Conservation (phyloP, 2,888 invertebrate species). For the Harpagoxenus sublaevis region DNA sequence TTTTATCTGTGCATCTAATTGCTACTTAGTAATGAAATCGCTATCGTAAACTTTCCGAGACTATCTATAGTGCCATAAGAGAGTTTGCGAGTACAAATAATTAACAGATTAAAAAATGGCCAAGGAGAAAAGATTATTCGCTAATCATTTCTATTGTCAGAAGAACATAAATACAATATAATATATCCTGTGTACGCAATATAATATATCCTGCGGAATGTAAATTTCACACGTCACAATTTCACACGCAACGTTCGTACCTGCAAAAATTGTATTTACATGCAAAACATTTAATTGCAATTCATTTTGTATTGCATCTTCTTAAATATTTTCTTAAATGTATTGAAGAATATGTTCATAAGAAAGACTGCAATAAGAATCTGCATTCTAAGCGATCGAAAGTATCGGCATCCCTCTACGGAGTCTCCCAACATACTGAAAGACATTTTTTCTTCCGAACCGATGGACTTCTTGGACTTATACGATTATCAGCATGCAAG, state of each 20-base stretch:
- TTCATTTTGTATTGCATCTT: neutral
- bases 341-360: neutral
- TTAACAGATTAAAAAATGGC: neutral
- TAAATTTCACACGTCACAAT: neutral
- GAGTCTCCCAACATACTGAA: conserved; percentile 25
- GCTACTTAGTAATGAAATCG: neutral
- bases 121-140: neutral
- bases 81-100: neutral
- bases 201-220: neutral
- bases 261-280: neutral
- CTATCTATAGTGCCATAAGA: too few relatives aligned
- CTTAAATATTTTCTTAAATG: too few relatives aligned
- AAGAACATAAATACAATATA: too few relatives aligned
- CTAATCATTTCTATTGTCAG: too few relatives aligned
- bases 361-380: conserved; percentile 13
- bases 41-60: neutral
- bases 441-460: conserved; percentile 51
- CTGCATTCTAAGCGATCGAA: neutral
- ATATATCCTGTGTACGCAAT: too few relatives aligned
- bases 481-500: conserved; percentile 29
- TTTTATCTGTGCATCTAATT: neutral
- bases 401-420: neutral
- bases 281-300: neutral
- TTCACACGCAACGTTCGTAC: neutral
- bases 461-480: conserved; percentile 48